Evolutionary conservation across 2,888 invertebrate genomes (phyloP), one percentile per base, ranked within the genome.

Genomic region (Synergus gifuensis): DNA sequence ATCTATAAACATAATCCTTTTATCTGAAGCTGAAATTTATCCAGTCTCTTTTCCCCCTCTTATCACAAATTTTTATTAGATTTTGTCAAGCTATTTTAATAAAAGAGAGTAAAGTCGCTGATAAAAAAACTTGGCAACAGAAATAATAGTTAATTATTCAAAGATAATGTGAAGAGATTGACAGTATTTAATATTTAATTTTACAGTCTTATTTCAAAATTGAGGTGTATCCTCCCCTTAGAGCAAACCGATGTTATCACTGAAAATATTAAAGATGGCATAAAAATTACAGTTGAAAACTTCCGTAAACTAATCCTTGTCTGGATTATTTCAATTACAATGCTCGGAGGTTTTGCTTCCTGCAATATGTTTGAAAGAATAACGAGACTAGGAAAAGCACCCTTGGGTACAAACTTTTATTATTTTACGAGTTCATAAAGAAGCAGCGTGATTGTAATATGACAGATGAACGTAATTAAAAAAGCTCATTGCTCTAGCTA

Each of bases 1-100:
- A 9, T 7, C 49, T 22, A 49, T 69, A 69, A 69, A 49, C 46
- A 36, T 69, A 49, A 69, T 69, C 36, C 16, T n/a, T 54, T 28
- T 16, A 69, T 36, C 36, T 46, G 4, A 36, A 44, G 44, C 14
- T 67, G 12, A 28, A 46, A 46, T 46, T 46, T 22, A 67, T 44
- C 22, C 44, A 46, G 14, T 28, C 22, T 14, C 12, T 46, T 67
- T 12, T 22, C 18, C 42, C 42, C 11, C 11, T 0, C 12, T 14
- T 60, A 5, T 22, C 22, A 60, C 4, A 46, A 22, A 44, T 46
- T 28, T n/a, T 42, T 9, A 69, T 49, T 2, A 69, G 28, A 22
- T 49, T 60, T n/a, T 12, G 7, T 8, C n/a, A n/a, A n/a, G 16
- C 2, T 49, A 49, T 54, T 54, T n/a, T 8, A n/a, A 54, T n/a